Conservation (phyloP, 2,797 vertebrate species). For the Okamejei kenojei region DNA sequence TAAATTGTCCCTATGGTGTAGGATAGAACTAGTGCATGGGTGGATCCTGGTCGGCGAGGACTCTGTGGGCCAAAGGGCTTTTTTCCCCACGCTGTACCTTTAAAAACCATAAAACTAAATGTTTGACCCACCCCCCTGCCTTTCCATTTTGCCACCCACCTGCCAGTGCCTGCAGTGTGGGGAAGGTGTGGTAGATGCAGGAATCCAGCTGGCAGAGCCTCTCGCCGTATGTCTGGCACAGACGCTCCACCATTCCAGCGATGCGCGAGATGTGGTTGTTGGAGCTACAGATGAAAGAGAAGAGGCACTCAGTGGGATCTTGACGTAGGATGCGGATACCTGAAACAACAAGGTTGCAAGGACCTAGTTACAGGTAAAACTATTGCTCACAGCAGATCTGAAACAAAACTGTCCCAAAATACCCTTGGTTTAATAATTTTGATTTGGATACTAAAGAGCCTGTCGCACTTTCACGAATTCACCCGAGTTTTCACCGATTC, state of each 20-base stretch:
- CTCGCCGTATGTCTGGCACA: constrained; percentile 71
- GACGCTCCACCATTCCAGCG: constrained; percentile 80
- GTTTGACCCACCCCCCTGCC: constrained; percentile 9
- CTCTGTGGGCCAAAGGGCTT: too few relatives aligned
- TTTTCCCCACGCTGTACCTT: too few relatives aligned
- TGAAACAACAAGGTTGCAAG: constrained; percentile 43
- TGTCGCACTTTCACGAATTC: too few relatives aligned
- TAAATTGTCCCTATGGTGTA: too few relatives aligned
- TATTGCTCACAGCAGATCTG: neutral
- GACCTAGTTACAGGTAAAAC: neutral
- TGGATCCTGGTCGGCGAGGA: too few relatives aligned
- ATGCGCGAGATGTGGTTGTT: constrained; percentile 93
- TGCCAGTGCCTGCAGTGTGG: constrained; percentile 66
- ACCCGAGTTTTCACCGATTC: too few relatives aligned
- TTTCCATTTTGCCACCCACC: constrained; percentile 52
- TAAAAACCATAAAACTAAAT: neutral
- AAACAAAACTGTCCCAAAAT: neutral
- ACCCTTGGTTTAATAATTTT: neutral
- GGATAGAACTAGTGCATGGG: too few relatives aligned
- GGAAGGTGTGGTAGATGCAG: constrained; percentile 73
- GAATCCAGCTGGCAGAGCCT: constrained; percentile 66
- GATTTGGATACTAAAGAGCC: too few relatives aligned
- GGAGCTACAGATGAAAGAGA: constrained; percentile 92
- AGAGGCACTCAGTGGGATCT: constrained; percentile 83
- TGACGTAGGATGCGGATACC: constrained; percentile 85